Evolutionary conservation across 1,140 invertebrate species (phyloP), one percentile per base, ranked within the genome.

Genomic region (Micrasema minimum): DNA sequence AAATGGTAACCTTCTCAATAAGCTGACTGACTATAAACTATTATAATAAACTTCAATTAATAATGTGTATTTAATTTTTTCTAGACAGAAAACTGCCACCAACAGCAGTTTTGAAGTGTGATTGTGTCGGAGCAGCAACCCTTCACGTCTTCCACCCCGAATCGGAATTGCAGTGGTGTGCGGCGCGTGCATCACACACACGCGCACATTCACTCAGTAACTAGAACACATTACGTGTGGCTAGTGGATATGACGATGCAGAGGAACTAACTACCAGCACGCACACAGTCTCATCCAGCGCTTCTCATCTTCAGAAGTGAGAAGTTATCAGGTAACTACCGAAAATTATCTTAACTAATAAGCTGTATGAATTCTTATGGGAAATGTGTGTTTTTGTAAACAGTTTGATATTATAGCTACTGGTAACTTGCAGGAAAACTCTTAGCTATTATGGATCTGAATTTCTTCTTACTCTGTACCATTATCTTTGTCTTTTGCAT

Each of bases 271-370:
- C 22, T 55, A 12, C n/a, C 12, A 55, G 26, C 26, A 55, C 16
- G 46, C 43, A 55, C 51, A 22, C 1, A 55, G 26, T 31, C 9
- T 7, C 51, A 35, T 3, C 14, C 14, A 23, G 31, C 16, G 31
- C 57, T 43, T 61, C 37, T 61, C 57, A 61, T 41, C 35, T 43
- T 61, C 38, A 38, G 35, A 31, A 41, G 57, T 61, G 57, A 61
- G 57, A 43, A 43, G 35, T 61, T 43, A 61, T 61, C 57, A 43
- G 57, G 57, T 61, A 57, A 57, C 11, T n/a, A n/a, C n/a, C n/a
- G n/a, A n/a, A n/a, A n/a, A n/a, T n/a, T n/a, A n/a, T n/a, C n/a
- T n/a, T n/a, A n/a, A n/a, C n/a, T n/a, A n/a, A n/a, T n/a, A n/a
- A n/a, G n/a, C n/a, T n/a, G n/a, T n/a, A n/a, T n/a, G n/a, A n/a